A percentile compares a stretch with the other conserved stretches of the same genome.
These are phyloP conservation scores for Littorina saxatilis DNA, from an alignment of 1,140 invertebrate species.

Conservation along the genomic window DNA sequence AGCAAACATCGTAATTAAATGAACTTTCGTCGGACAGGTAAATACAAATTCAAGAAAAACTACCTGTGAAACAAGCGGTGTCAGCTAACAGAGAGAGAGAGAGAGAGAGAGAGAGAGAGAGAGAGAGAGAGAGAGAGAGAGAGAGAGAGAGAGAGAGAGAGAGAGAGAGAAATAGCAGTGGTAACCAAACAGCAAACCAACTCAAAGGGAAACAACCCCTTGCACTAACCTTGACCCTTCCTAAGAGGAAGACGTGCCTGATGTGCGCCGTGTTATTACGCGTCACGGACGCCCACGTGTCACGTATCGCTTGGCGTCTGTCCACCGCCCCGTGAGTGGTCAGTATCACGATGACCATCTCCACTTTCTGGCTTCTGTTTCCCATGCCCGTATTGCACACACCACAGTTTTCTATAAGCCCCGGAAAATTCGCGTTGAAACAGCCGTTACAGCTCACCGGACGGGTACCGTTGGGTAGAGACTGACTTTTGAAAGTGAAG, in stretches of 20 bases:
- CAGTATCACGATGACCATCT: not conserved
- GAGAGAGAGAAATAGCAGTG: too few species aligned
- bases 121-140: too few species aligned
- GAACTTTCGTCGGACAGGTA: not conserved
- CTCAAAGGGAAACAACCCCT: not conserved
- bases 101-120: too few species aligned
- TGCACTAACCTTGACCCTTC: not conserved
- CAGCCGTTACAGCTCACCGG: conserved; percentile 4
- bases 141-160: too few species aligned
- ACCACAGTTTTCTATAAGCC: not conserved
- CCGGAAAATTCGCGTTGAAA: not conserved
- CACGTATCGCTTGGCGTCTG: not conserved
- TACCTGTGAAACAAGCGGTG: conserved; percentile 41
- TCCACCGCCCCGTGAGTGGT: not conserved
- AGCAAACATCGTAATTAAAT: too few species aligned
- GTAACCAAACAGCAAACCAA: too few species aligned
- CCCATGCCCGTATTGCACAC: not conserved
- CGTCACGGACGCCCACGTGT: conserved; percentile 20
- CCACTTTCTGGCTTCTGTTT: not conserved
- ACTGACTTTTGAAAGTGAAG: not conserved
- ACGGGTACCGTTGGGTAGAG: not conserved
- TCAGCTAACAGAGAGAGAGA: not conserved
- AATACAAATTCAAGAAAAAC: not conserved
- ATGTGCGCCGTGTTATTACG: conserved; percentile 24
- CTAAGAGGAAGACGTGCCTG: conserved; percentile 26